Evolutionary conservation across 1,140 invertebrate genomes (phyloP).

Genomic region (Panonychus citri): DNA sequence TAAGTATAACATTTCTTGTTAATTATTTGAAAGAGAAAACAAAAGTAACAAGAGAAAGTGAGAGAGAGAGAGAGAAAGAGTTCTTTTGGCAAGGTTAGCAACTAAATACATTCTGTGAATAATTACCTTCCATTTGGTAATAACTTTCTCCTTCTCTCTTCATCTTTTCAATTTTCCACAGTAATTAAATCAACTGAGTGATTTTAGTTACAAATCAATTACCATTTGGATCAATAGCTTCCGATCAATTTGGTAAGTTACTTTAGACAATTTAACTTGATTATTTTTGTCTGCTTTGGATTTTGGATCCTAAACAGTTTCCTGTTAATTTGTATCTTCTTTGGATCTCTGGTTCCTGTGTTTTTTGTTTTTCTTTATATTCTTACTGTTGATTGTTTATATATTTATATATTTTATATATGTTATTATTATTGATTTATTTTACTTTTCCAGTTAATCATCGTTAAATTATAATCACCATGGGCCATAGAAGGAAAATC

Average conservation of each 20-base stretch:
- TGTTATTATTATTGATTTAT: not conserved
- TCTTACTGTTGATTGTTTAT: not conserved
- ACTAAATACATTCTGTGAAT: no score
- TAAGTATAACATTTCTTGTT: not conserved
- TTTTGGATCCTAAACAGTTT: not conserved
- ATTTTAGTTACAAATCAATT: not conserved
- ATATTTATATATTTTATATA: not conserved
- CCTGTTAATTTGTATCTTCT: not conserved
- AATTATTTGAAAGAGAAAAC: no score
- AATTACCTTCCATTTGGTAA: no score
- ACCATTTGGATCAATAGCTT: not conserved
- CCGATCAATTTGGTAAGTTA: not conserved
- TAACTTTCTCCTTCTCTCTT: not conserved
- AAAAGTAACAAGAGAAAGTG: no score
- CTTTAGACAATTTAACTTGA: not conserved
- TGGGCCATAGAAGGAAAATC: slow-evolving; percentile 25
- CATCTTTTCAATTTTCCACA: not conserved
- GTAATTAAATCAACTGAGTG: not conserved
- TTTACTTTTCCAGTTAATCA: not conserved
- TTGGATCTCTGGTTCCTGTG: not conserved
- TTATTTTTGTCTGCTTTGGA: not conserved
- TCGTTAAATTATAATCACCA: no score
- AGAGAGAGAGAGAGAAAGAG: not conserved
- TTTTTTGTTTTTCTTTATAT: not conserved
- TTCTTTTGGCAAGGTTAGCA: no score